These are phyloP conservation scores for Psettodes erumei DNA, from an alignment of 2,113 vertebrate genomes.

Conservation along the genomic window DNA sequence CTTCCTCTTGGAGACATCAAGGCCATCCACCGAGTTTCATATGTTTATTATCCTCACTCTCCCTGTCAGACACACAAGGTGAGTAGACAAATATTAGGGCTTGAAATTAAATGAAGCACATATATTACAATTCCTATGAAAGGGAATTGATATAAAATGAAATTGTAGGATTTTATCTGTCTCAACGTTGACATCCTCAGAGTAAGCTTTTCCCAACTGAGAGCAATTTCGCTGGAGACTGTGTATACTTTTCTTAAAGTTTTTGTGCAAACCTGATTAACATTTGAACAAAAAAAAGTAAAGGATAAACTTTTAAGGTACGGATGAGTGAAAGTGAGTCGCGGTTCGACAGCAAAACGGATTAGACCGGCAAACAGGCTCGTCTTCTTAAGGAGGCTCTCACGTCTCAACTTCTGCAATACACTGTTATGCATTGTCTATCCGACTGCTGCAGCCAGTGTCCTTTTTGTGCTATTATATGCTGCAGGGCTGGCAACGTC, in stretches of 20 bases:
- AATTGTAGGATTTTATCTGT: conserved; percentile 39
- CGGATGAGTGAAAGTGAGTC: conserved; percentile 11
- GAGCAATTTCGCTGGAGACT: conserved; percentile 49
- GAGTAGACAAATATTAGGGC: conserved; percentile 60
- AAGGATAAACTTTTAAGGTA: conserved; percentile 31
- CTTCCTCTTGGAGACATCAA: conserved; percentile 27
- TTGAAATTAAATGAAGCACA: conserved; percentile 50
- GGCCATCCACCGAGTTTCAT: conserved; percentile 43
- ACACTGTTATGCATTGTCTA: conserved; percentile 29
- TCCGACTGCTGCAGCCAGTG: conserved; percentile 45
- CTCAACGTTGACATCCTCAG: conserved; percentile 49
- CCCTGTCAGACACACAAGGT: conserved; percentile 16
- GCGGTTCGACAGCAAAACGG: conserved; percentile 21
- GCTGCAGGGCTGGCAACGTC: conserved; percentile 43
- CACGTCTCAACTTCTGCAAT: conserved; percentile 24
- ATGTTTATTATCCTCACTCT: conserved; percentile 24
- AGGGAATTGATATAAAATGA: conserved; percentile 44
- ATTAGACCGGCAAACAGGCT: conserved; percentile 34
- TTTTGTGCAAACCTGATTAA: conserved; percentile 57
- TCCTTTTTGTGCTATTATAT: conserved; percentile 31
- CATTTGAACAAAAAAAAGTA: conserved; percentile 19
- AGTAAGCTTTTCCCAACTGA: conserved; percentile 45
- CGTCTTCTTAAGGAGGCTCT: conserved; percentile 20
- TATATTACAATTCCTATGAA: conserved; percentile 31
- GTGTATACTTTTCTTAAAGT: conserved; percentile 33